Percentiles rank a stretch among this genome's conserved stretches.
Evolutionary conservation across 2,113 vertebrate genomes (phyloP).

Genomic region (Esox niger): DNA sequence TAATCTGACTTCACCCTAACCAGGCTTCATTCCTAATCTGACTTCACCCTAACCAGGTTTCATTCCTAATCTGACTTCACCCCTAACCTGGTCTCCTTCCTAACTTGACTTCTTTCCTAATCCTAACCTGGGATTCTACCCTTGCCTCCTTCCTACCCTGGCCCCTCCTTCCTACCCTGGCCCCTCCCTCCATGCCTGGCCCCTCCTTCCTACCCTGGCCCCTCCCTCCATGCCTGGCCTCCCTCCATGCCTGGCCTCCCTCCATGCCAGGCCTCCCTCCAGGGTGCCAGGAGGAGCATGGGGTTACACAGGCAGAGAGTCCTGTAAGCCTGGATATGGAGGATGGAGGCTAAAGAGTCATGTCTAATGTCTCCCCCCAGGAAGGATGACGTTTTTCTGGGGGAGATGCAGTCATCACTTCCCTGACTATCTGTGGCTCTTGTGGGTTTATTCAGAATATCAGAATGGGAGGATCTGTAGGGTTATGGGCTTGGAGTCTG

Average conservation of each 20-base stretch:
- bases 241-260: not conserved
- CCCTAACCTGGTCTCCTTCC: not conserved
- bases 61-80: slow-evolving; percentile 36
- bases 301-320: slow-evolving; percentile 23
- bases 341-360: slow-evolving; percentile 29
- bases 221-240: not conserved
- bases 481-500: slow-evolving; percentile 78
- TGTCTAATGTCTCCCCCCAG: slow-evolving; percentile 52
- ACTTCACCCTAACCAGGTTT: slow-evolving; percentile 20
- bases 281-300: slow-evolving; percentile 37
- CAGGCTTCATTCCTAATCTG: not conserved
- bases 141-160: not conserved
- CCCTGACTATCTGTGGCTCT: slow-evolving; percentile 78
- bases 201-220: no score
- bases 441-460: slow-evolving; percentile 50
- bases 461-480: slow-evolving; percentile 61
- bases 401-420: slow-evolving; percentile 78
- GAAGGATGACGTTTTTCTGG: slow-evolving; percentile 33
- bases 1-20: not conserved
- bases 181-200: no score
- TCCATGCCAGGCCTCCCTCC: not conserved
- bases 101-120: no score
- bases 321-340: slow-evolving; percentile 37
- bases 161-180: no score
- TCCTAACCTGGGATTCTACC: no score